A percentile compares a stretch with the other conserved stretches of the same genome.
phyloP scores from a whole-genome alignment of 2,888 invertebrate species.

The Bimastos eiseni region DNA sequence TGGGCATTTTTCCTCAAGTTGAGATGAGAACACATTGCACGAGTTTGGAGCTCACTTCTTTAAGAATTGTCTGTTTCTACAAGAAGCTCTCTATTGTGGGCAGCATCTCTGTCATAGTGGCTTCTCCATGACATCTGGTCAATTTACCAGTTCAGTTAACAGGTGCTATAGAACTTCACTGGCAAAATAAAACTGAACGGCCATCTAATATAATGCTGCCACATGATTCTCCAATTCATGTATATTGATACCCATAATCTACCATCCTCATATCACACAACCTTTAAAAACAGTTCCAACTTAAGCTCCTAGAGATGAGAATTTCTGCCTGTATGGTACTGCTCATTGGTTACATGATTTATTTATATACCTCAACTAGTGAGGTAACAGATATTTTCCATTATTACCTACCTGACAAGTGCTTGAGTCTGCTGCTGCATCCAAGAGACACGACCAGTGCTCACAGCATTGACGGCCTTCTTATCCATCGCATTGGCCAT shows the following conservation, averaged over 20 bases:
- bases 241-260: not conserved
- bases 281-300: not conserved
- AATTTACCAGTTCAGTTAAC: not conserved
- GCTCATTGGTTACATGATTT: not conserved
- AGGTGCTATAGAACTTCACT: not conserved
- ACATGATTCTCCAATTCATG: not conserved
- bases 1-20: too few species aligned
- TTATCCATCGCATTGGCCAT: slow-evolving; percentile 66
- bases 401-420: slow-evolving; percentile 64
- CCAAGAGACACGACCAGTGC: slow-evolving; percentile 58
- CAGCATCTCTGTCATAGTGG: not conserved
- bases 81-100: not conserved
- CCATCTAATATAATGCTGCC: not conserved
- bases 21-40: not conserved
- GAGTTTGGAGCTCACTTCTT: not conserved
- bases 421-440: slow-evolving; percentile 65
- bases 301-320: not conserved
- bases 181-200: not conserved
- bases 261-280: not conserved
- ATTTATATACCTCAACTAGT: not conserved
- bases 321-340: not conserved
- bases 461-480: slow-evolving; percentile 63
- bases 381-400: not conserved
- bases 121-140: not conserved
- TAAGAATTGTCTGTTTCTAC: not conserved